Evolutionary conservation across 1,140 invertebrate species (phyloP), one percentile per base, ranked within the genome.

Genomic region (Ridgeia piscesae): DNA sequence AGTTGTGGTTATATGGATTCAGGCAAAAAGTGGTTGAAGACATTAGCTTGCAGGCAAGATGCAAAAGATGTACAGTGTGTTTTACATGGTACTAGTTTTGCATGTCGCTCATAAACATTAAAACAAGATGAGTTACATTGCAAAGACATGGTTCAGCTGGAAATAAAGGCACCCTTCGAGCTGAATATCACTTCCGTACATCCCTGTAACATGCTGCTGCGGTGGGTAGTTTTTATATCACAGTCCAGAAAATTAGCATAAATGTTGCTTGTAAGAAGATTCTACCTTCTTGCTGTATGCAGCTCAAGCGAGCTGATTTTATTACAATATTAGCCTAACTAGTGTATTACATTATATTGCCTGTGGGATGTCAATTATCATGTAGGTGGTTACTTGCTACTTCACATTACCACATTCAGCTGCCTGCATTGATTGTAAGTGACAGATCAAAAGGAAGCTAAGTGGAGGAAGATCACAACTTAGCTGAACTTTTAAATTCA

Each of bases 401-500:
- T 77, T 77, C 58, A 77, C 27, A 77, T 77, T 77, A 77, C 58
- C 58, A 77, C 58, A 77, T 77, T 77, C 58, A 77, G 58, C 58
- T 77, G 58, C 58, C 0, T 21, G 17, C 27, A 77, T 77, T 77
- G 58, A 77, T 77, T 77, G 58, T 77, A 77, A 77, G 58, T 77
- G 58, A 77, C 58, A 77, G 0, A 77, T 77, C 58, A 77, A 77
- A 77, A 77, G 58, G 58, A 27, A 31, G 58, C 27, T 77, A 77
- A 77, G 58, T 77, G 27, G 58, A 21, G 14, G 58, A 77, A 77
- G 58, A 77, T 31, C 58, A 77, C 58, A 77, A 77, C 27, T 77
- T 77, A 77, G 58, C 11, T 77, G 58, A 77, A 77, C 58, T 77
- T 77, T 77, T 77, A 77, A 77, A 77, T 77, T 77, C 58, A 77